Evolutionary conservation across 2,113 vertebrate species (phyloP).

Genomic region (Acrocephalus arundinaceus): DNA sequence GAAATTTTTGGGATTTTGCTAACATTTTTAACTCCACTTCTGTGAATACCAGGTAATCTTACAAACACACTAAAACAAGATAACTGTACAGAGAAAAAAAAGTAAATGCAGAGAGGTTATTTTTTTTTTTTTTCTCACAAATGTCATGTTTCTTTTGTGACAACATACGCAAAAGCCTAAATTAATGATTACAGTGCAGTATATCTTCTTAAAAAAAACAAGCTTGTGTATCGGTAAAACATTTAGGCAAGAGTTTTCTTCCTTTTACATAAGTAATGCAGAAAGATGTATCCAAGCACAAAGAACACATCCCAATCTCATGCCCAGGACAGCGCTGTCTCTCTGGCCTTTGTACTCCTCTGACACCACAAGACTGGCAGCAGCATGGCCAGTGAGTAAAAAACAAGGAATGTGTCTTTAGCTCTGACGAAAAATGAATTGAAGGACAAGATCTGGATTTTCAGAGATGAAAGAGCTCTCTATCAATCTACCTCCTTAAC

Average conservation of each 20-base stretch:
- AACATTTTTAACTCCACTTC: not conserved
- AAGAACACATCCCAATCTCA: not conserved
- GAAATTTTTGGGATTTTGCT: not conserved
- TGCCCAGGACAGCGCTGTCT: not conserved
- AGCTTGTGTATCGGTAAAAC: not conserved
- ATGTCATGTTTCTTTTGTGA: not conserved
- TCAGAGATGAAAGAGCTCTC: not conserved
- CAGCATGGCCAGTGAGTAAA: not conserved
- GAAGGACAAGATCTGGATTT: not conserved
- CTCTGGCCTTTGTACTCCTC: not conserved
- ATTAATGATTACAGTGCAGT: not conserved
- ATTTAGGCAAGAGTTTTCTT: not conserved
- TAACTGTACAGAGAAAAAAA: not conserved
- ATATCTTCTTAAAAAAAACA: not conserved
- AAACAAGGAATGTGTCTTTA: not conserved
- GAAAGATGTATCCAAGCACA: rapidly evolving
- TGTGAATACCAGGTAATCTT: not conserved
- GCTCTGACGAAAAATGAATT: not conserved
- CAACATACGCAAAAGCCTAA: not conserved
- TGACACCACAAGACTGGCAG: not conserved
- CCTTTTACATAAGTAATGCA: not conserved
- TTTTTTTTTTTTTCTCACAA: not conserved
- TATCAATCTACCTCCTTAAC: not conserved
- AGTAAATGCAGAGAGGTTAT: not conserved
- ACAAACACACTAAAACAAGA: not conserved